Percentiles rank a stretch among this genome's conserved stretches.
These are phyloP conservation scores for Clavelina lepadiformis DNA, from an alignment of 23 tunicate species.

Conservation along the genomic window DNA sequence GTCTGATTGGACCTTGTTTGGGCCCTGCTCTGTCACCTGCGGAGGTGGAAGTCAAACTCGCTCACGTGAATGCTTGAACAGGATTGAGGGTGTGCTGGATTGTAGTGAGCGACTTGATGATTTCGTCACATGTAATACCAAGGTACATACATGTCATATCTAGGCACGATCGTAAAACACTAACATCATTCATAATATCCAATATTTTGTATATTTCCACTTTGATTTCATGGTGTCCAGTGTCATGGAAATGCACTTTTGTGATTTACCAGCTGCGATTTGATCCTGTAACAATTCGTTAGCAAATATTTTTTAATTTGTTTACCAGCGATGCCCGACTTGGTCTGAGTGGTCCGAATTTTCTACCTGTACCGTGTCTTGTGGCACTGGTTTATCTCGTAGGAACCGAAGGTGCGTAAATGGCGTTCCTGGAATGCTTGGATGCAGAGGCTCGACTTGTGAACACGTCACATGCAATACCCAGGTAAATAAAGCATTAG, in stretches of 20 bases:
- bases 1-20: conserved; percentile 30
- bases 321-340: conserved; percentile 19
- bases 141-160: not conserved
- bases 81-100: conserved; percentile 26
- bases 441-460: conserved; percentile 9
- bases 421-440: conserved; percentile 9
- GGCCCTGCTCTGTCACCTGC: conserved; percentile 35
- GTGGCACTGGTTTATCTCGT: conserved; percentile 5
- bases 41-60: conserved; percentile 44
- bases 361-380: conserved; percentile 6
- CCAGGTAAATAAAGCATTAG: conserved; percentile 15
- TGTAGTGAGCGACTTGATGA: conserved; percentile 38
- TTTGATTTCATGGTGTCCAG: no score
- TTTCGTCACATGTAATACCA: conserved; percentile 23
- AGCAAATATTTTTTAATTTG: not conserved
- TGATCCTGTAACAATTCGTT: not conserved
- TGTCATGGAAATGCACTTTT: not conserved
- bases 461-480: conserved; percentile 13
- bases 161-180: not conserved
- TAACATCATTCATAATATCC: not conserved
- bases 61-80: conserved; percentile 32
- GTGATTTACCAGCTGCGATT: not conserved
- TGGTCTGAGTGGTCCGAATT: conserved; percentile 13
- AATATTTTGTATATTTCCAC: no score
- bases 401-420: conserved; percentile 5